Evolutionary conservation across 1,140 invertebrate genomes (phyloP).

Genomic region (Leptinotarsa undecemlineata): DNA sequence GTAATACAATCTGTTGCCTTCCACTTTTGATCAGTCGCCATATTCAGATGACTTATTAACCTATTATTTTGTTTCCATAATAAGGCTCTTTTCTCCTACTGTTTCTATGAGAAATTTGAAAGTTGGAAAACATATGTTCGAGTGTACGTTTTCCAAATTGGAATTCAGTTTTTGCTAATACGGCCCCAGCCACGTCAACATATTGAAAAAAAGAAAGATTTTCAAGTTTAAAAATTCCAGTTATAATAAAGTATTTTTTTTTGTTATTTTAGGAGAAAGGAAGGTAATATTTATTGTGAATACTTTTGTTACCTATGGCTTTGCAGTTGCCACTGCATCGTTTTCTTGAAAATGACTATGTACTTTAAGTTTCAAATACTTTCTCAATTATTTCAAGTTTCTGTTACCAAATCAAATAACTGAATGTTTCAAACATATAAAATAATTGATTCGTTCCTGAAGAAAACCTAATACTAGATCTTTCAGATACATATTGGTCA

Average conservation of each 20-base stretch:
- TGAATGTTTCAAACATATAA: too few relatives aligned
- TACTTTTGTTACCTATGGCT: not conserved
- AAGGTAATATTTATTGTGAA: not conserved
- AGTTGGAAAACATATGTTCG: not conserved
- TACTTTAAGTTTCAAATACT: too few relatives aligned
- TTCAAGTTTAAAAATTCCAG: slow-evolving; percentile 18
- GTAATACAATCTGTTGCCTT: slow-evolving; percentile 49
- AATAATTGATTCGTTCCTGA: too few relatives aligned
- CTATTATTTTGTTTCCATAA: slow-evolving; percentile 49
- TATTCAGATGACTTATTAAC: slow-evolving; percentile 56
- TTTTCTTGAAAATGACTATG: too few relatives aligned
- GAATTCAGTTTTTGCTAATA: slow-evolving; percentile 23
- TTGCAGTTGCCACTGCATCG: too few relatives aligned
- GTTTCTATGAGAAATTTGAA: slow-evolving; percentile 3
- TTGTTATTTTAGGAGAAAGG: not conserved
- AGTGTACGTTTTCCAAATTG: slow-evolving; percentile 9
- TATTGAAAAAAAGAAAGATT: slow-evolving; percentile 42
- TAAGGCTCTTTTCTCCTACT: slow-evolving; percentile 26
- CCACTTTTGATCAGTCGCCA: slow-evolving; percentile 50
- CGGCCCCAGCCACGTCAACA: slow-evolving; percentile 52
- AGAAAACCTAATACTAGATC: not conserved
- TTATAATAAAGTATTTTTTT: not conserved
- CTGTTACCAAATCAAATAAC: too few relatives aligned
- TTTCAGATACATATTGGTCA: not conserved
- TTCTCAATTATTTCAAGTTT: too few relatives aligned